Percentiles rank a stretch among this genome's conserved stretches.
Conservation (phyloP, 2,888 invertebrate genomes). For the Ditula angustiorana region DNA sequence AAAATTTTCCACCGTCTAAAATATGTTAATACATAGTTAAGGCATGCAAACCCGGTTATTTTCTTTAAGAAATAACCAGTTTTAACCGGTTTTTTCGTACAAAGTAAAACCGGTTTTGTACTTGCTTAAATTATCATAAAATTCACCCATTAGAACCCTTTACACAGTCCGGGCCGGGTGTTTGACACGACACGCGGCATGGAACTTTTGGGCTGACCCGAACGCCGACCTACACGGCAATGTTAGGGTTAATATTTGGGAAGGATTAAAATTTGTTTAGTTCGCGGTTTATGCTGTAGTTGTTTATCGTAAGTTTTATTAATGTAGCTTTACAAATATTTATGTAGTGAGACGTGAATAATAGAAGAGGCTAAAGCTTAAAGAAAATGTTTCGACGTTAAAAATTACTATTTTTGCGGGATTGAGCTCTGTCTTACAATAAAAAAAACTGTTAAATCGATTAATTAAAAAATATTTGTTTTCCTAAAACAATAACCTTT, state of each 20-base stretch:
- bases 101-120: too few relatives aligned
- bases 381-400: too few relatives aligned
- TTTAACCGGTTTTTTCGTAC: too few relatives aligned
- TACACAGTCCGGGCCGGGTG: background rate
- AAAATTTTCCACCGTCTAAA: background rate
- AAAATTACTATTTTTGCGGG: too few relatives aligned
- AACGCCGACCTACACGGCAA: background rate
- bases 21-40: background rate
- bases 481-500: too few relatives aligned
- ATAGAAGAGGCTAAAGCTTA: too few relatives aligned
- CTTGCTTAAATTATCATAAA: background rate
- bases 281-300: background rate
- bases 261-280: conserved; percentile 1
- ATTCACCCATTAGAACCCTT: background rate
- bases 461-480: too few relatives aligned
- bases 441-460: too few relatives aligned
- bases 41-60: too few relatives aligned
- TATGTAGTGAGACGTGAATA: too few relatives aligned
- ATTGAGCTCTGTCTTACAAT: too few relatives aligned
- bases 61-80: too few relatives aligned
- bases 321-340: background rate
- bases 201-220: background rate
- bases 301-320: background rate
- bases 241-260: conserved; percentile 10
- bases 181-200: background rate